phyloP scores from a whole-genome alignment of 2,797 vertebrate species.

The Lacerta agilis region DNA sequence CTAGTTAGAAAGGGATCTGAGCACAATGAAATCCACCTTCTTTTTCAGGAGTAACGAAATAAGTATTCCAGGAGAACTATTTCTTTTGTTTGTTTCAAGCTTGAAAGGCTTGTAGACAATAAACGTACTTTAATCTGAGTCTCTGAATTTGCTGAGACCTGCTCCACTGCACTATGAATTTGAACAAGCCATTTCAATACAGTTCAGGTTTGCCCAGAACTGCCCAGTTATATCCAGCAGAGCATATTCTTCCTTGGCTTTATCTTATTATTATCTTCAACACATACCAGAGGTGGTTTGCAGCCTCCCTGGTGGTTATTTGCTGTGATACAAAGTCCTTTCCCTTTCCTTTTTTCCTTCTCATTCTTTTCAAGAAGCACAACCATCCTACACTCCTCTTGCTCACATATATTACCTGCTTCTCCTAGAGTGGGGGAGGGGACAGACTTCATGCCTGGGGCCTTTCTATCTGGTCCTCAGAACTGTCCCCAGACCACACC shows the following conservation, averaged over 20 bases:
- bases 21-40: not conserved
- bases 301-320: constrained; percentile 18
- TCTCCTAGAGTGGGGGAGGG: no score
- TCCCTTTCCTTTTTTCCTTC: no score
- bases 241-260: not conserved
- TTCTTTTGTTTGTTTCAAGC: not conserved
- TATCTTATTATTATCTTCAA: not conserved
- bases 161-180: not conserved
- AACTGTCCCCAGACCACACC: no score
- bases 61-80: not conserved
- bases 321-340: no score
- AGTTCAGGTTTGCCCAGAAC: not conserved
- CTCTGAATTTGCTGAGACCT: not conserved
- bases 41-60: not conserved
- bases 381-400: no score
- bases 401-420: no score
- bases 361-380: no score
- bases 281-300: not conserved
- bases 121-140: not conserved
- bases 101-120: not conserved
- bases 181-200: not conserved
- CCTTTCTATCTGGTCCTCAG: no score
- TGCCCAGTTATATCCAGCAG: not conserved
- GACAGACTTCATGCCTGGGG: no score
- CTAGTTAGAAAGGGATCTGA: not conserved